Evolutionary conservation across 2,797 vertebrate genomes (phyloP).

Genomic region (Lutjanus argentimaculatus): DNA sequence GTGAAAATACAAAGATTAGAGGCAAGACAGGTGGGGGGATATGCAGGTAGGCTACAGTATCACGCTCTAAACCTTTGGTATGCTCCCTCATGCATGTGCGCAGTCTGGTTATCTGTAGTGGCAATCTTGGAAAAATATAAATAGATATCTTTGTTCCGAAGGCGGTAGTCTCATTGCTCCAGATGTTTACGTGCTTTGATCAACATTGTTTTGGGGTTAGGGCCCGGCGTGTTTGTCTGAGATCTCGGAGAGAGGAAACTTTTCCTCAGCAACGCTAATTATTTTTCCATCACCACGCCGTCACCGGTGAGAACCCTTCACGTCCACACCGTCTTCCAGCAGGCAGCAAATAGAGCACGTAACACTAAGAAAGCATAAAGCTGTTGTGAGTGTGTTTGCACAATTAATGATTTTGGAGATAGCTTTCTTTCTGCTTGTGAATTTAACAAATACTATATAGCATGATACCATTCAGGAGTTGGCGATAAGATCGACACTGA

Average conservation of each 20-base stretch:
- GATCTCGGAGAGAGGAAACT: slow-evolving; percentile 70
- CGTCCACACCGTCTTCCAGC: slow-evolving; percentile 47
- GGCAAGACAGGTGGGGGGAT: slow-evolving; percentile 65
- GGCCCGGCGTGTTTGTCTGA: slow-evolving; percentile 66
- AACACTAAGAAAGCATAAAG: slow-evolving; percentile 40
- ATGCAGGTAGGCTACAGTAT: slow-evolving; percentile 79
- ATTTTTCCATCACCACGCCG: slow-evolving; percentile 76
- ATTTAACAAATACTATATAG: slow-evolving; percentile 60
- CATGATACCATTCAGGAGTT: slow-evolving; percentile 46
- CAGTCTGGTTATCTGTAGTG: slow-evolving; percentile 63
- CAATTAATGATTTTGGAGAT: slow-evolving; percentile 66
- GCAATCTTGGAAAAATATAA: slow-evolving; percentile 72
- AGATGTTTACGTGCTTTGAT: slow-evolving; percentile 81
- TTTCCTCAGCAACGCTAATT: slow-evolving; percentile 76
- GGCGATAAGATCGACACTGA: slow-evolving; percentile 52
- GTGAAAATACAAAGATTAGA: slow-evolving; percentile 73
- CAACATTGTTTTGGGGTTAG: slow-evolving; percentile 73
- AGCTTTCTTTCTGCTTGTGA: slow-evolving; percentile 48
- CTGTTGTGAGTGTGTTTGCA: slow-evolving; percentile 67
- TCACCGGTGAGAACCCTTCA: slow-evolving; percentile 57
- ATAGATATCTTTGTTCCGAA: slow-evolving; percentile 65
- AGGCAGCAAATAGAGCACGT: slow-evolving; percentile 59
- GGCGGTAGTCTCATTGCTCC: slow-evolving; percentile 65
- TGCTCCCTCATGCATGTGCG: slow-evolving; percentile 70
- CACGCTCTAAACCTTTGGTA: slow-evolving; percentile 50